Percentiles rank a stretch among this genome's conserved stretches.
Conservation (phyloP, 2,797 vertebrate species). For the Lacerta viridis region DNA sequence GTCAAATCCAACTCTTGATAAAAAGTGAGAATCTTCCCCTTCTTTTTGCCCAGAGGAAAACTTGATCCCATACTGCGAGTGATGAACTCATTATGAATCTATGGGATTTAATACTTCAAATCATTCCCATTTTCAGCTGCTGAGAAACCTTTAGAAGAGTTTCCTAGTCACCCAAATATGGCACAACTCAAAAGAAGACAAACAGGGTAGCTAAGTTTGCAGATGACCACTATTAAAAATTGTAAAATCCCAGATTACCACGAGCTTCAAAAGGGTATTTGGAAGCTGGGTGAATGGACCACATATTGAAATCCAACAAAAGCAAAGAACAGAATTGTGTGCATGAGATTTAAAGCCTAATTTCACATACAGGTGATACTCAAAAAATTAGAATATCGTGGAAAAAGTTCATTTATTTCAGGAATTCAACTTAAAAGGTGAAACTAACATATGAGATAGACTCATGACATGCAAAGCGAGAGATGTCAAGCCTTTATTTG, state of each 20-base stretch:
- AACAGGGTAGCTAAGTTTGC: background rate
- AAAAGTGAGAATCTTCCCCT: background rate
- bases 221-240: background rate
- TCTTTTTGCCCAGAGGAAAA: background rate
- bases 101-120: background rate
- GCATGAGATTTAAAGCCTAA: background rate
- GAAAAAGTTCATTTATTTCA: too few relatives aligned
- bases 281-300: slow-evolving; percentile 13
- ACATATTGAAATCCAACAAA: slow-evolving; percentile 47
- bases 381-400: too few relatives aligned
- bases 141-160: background rate
- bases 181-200: background rate
- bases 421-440: too few relatives aligned
- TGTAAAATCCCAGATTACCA: background rate
- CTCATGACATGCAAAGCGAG: too few relatives aligned
- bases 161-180: background rate
- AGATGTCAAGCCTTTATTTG: too few relatives aligned
- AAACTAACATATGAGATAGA: too few relatives aligned
- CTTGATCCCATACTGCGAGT: background rate
- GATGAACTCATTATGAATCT: background rate
- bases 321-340: slow-evolving; percentile 43
- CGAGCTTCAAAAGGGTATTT: background rate
- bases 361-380: too few relatives aligned
- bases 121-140: background rate
- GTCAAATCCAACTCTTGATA: background rate